Evolutionary conservation across 2,797 vertebrate genomes (phyloP).

Genomic region (Coluber constrictor): DNA sequence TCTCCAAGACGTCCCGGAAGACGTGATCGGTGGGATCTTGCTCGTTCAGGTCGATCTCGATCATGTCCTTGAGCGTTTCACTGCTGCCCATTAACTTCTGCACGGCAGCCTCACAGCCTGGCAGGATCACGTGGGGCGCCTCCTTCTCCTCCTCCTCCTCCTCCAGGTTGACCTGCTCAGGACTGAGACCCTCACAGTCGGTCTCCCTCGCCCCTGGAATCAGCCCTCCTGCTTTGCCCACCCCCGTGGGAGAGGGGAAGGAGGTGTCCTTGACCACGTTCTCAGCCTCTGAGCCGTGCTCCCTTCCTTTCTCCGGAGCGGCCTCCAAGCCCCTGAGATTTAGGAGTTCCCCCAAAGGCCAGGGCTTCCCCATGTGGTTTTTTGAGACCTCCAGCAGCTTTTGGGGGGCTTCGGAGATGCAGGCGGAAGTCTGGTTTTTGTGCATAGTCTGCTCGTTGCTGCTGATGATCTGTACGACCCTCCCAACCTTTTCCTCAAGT

Average conservation of each 20-base stretch:
- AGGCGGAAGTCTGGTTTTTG: conserved; percentile 24
- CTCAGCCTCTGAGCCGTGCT: conserved; percentile 25
- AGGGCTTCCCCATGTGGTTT: conserved; percentile 27
- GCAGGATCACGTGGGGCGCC: conserved; percentile 58
- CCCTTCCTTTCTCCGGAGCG: conserved; percentile 39
- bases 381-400: conserved; percentile 43
- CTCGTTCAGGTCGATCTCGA: conserved; percentile 78
- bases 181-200: conserved; percentile 58
- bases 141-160: conserved; percentile 52
- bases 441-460: conserved; percentile 33
- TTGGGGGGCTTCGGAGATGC: conserved; percentile 19
- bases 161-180: conserved; percentile 67
- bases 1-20: conserved; percentile 74
- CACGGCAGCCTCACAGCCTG: conserved; percentile 59
- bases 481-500: conserved; percentile 25
- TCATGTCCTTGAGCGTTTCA: conserved; percentile 72
- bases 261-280: conserved; percentile 9
- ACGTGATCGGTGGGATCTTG: conserved; percentile 71
- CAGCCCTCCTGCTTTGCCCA: conserved; percentile 52
- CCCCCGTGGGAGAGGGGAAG: conserved; percentile 35
- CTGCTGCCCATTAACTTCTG: conserved; percentile 68
- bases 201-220: conserved; percentile 50
- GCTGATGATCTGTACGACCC: conserved; percentile 12
- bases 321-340: conserved; percentile 35
- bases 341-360: conserved; percentile 41